Evolutionary conservation across 2,888 invertebrate species (phyloP), one percentile per base, ranked within the genome.

Genomic region (Conops quadrifasciatus): DNA sequence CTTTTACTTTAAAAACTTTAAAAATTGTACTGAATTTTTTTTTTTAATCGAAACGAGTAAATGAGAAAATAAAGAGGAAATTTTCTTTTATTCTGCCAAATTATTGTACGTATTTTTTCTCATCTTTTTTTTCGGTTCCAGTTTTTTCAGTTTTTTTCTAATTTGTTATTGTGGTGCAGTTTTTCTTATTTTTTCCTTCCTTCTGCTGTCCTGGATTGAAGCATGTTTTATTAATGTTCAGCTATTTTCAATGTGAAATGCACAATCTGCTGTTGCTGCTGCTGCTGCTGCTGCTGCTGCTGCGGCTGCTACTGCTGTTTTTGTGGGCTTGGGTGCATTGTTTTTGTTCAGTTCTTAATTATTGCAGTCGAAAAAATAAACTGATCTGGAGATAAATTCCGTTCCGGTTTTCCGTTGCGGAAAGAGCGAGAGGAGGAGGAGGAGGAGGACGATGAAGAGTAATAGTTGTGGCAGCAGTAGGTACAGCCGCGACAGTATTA

Each of bases 201-300:
- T 21, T 60, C 71, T 64, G 67, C 72, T 74, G 72, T 68, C 69
- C 59, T 24, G 62, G 63, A 71, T 71, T 71, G 67, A 59, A 67
- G 62, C 36, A 30, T 28, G 43, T 26, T 64, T 67, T 70, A 74
- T 72, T 73, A 73, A 71, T 74, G 72, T 30, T 21, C 67, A 59
- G 26, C 67, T 60, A 72, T 71, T 72, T 72, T 71, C 70, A 56
- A 64, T 72, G 63, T 13, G 19, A 51, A 7, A 60, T 43, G 28
- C 21, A 47, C 53, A 47, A 68, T 59, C 71, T 56, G 51, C 64
- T 62, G 62, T 58, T 73, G 47, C 36, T 30, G 36, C 58, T 45
- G 36, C 60, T 67, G 51, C 47, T 65, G n/a, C 47, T 43, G 65
- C 58, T 63, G 62, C 36, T 62, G 9, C 28, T 60, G 11, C n/a